Evolutionary conservation across 2,888 invertebrate species (phyloP), one percentile per base, ranked within the genome.

Genomic region (Dorcus hopei): DNA sequence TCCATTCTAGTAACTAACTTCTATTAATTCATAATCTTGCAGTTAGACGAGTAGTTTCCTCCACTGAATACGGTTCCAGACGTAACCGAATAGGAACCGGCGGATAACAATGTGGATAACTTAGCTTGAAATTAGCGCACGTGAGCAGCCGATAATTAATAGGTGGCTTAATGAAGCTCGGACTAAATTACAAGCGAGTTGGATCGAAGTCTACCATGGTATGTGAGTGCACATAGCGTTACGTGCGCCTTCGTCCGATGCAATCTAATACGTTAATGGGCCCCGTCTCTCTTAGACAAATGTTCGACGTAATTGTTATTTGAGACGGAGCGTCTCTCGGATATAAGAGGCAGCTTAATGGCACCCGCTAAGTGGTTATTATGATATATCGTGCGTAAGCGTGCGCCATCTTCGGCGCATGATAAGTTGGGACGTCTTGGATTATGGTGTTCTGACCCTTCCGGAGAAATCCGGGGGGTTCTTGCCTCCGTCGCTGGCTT

Each of bases 121-220:
- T 57, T 52, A 48, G 55, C 47, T 58, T 57, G 62, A 63, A 64
- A 62, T 65, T 64, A 59, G 56, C 59, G 56, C 64, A 61, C 64
- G 63, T 63, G 66, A 63, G 61, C 63, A 58, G 49, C 50, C 45
- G 48, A 61, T 67, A 68, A 69, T 69, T 69, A 67, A 69, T 69
- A 62, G 67, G 59, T 62, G 63, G 61, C 61, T 61, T 68, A 67
- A 68, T 66, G 68, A 66, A 68, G 66, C 63, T 63, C 58, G 57
- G 55, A 59, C 62, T 64, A 62, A 66, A 68, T 68, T 67, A 68
- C 66, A 63, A 62, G 58, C 45, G 26, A 33, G 26, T 6, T 52
- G 68, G 62, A 67, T 67, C 60, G 64, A 62, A 65, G 61, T 66
- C 61, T 56, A 55, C 58, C 61, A 45, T 19, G 62, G 54, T 61